phyloP scores from a whole-genome alignment of 2,888 invertebrate genomes.

The Drepana falcataria region DNA sequence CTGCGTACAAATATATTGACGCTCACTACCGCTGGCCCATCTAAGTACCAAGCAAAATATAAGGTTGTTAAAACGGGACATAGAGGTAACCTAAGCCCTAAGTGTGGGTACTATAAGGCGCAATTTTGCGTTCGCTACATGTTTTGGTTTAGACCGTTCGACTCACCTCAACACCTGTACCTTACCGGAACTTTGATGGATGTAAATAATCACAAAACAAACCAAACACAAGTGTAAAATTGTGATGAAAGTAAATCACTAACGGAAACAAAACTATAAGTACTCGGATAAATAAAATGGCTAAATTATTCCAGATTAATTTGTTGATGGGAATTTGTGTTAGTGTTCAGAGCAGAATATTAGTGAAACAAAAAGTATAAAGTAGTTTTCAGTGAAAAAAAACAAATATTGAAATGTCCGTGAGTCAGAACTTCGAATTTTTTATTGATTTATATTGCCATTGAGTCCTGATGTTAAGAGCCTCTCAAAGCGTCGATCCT shows the following conservation, averaged over 20 bases:
- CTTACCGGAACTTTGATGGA: conserved; percentile 2
- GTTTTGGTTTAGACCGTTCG: conserved; percentile 12
- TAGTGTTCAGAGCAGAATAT: conserved; percentile 53
- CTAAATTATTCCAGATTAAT: conserved; percentile 36
- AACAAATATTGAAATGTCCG: conserved; percentile 10
- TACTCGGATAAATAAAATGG: conserved; percentile 33
- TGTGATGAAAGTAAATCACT: conserved; percentile 34
- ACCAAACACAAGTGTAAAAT: conserved; percentile 26
- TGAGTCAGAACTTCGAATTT: not conserved
- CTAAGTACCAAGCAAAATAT: conserved; percentile 80
- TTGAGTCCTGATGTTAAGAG: no score
- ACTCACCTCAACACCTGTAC: conserved; percentile 52
- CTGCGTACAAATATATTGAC: conserved; percentile 99
- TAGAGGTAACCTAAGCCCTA: conserved; percentile 54
- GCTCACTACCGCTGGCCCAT: conserved; percentile 96
- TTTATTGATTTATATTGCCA: no score
- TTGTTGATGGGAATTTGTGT: conserved; percentile 76
- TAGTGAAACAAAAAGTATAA: conserved; percentile 19
- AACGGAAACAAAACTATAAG: conserved; percentile 37
- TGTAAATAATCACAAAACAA: conserved; percentile 24
- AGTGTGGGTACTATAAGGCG: conserved; percentile 29
- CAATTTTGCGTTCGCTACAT: conserved; percentile 20
- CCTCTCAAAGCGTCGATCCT: no score
- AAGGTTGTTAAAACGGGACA: conserved; percentile 46
- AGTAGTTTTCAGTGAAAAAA: conserved; percentile 11